Evolutionary conservation across 2,113 vertebrate species (phyloP).

Genomic region (Gavia stellata): DNA sequence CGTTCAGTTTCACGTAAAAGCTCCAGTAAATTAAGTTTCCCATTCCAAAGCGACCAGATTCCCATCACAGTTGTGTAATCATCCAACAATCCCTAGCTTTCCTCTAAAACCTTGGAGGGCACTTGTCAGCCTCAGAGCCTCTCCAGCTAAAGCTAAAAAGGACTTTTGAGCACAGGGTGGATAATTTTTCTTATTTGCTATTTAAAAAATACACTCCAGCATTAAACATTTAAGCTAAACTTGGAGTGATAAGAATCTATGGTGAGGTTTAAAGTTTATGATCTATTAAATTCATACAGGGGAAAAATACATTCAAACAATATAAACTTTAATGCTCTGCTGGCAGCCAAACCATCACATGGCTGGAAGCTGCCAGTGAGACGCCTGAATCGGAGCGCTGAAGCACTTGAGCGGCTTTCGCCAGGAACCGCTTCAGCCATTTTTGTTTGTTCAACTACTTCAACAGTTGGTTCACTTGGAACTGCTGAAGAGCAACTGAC

Average conservation of each 20-base stretch:
- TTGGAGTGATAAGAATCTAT: background rate
- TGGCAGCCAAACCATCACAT: background rate
- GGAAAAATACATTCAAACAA: background rate
- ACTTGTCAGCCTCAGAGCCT: background rate
- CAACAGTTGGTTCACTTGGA: background rate
- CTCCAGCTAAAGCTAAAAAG: background rate
- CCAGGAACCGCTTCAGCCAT: background rate
- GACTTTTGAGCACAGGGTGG: background rate
- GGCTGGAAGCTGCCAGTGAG: background rate
- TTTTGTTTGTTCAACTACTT: background rate
- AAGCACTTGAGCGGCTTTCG: background rate
- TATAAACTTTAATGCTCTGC: background rate
- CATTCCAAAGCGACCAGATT: background rate
- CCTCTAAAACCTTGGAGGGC: background rate
- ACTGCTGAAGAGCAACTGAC: background rate
- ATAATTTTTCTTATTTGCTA: background rate
- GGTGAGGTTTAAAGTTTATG: background rate
- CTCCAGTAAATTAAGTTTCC: background rate
- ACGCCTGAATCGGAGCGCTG: accelerated
- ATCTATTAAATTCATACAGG: background rate
- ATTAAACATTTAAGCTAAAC: background rate
- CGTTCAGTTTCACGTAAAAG: accelerated
- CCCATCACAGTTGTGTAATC: background rate
- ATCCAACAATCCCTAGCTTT: background rate
- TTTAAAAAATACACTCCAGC: background rate